Conservation (phyloP, 1,140 invertebrate genomes). For the Camponotus pennsylvanicus region DNA sequence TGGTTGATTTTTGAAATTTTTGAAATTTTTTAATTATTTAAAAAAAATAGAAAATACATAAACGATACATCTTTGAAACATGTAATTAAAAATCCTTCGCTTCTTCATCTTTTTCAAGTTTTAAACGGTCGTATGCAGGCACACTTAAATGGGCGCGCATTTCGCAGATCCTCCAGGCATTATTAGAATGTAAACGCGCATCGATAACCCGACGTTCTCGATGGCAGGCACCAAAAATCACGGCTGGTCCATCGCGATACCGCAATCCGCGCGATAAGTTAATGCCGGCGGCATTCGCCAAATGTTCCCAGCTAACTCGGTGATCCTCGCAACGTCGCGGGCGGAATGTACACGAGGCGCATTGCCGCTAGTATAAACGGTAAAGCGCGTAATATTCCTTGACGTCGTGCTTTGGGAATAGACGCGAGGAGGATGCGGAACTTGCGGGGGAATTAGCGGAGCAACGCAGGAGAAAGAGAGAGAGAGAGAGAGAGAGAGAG, state of each 20-base stretch:
- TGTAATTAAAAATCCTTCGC: not conserved
- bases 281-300: slow-evolving; percentile 60
- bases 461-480: slow-evolving; percentile 30
- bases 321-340: slow-evolving; percentile 65
- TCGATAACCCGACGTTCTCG: slow-evolving; percentile 33
- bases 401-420: slow-evolving; percentile 72
- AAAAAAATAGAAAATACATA: not conserved
- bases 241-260: slow-evolving; percentile 39
- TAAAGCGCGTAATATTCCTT: slow-evolving; percentile 67
- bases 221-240: slow-evolving; percentile 30
- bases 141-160: not conserved
- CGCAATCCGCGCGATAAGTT: slow-evolving; percentile 64
- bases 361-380: slow-evolving; percentile 58
- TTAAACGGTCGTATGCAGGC: not conserved
- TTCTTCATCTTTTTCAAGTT: not conserved
- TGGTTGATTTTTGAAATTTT: not conserved
- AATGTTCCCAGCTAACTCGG: slow-evolving; percentile 59
- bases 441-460: slow-evolving; percentile 78
- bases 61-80: not conserved
- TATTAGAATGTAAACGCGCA: not conserved
- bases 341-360: slow-evolving; percentile 57
- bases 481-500: not conserved
- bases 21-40: not conserved
- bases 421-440: slow-evolving; percentile 74
- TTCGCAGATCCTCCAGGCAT: not conserved